phyloP scores from a whole-genome alignment of 2,113 vertebrate genomes.

The Heteronetta atricapilla region DNA sequence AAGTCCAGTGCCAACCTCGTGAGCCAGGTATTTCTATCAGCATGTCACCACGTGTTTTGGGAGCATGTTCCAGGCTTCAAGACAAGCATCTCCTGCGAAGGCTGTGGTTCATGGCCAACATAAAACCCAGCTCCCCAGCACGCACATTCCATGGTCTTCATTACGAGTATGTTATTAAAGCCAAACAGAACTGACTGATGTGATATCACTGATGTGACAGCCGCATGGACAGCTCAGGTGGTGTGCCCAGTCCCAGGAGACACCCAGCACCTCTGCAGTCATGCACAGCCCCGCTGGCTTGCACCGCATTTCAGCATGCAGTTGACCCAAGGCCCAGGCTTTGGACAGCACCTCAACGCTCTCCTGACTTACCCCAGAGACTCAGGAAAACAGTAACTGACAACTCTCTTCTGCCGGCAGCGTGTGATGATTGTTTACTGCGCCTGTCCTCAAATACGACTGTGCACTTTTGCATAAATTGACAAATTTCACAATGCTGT shows the following conservation, averaged over 20 bases:
- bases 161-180: not conserved
- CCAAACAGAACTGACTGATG: not conserved
- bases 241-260: not conserved
- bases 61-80: not conserved
- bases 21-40: not conserved
- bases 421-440: constrained; percentile 1
- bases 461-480: constrained; percentile 44
- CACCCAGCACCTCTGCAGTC: not conserved
- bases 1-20: not conserved
- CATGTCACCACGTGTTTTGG: not conserved
- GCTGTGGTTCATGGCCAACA: not conserved
- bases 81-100: not conserved
- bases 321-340: not conserved
- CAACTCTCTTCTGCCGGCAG: not conserved
- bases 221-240: not conserved
- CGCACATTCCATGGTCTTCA: not conserved
- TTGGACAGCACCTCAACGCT: not conserved
- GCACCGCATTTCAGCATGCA: not conserved
- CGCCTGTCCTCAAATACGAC: constrained; percentile 16
- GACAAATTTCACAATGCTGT: constrained; percentile 54
- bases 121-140: not conserved
- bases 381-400: not conserved
- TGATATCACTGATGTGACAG: not conserved
- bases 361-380: not conserved
- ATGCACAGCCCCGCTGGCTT: not conserved